Percentiles rank a stretch among this genome's conserved stretches.
Conservation (phyloP, 2,888 invertebrate genomes). For the Lochmaea capreae region DNA sequence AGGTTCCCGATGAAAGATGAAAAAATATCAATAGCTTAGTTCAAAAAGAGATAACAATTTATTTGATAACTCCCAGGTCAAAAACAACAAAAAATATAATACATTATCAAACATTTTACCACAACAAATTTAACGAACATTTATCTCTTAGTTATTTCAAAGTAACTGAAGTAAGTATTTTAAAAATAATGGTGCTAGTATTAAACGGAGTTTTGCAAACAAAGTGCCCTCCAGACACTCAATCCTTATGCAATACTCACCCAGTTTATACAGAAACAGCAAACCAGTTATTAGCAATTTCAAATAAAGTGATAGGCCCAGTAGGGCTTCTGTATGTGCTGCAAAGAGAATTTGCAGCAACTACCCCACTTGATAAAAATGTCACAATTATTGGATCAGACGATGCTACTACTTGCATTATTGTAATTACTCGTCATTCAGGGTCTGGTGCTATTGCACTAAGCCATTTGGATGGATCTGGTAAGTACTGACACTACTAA, state of each 20-base stretch:
- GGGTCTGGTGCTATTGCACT: conserved; percentile 90
- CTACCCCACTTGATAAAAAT: conserved; percentile 91
- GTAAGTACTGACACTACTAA: conserved; percentile 19
- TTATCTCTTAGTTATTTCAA: background rate
- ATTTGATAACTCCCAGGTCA: background rate
- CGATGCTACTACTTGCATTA: conserved; percentile 94
- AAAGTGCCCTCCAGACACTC: conserved; percentile 86
- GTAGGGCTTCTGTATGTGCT: conserved; percentile 88
- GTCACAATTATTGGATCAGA: conserved; percentile 91
- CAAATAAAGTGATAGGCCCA: conserved; percentile 83
- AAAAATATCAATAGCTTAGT: background rate
- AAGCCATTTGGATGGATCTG: conserved; percentile 81
- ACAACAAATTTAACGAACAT: background rate
- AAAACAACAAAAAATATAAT: background rate
- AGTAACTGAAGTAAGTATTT: conserved; percentile 30
- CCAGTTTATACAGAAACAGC: conserved; percentile 90
- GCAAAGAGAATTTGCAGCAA: conserved; percentile 92
- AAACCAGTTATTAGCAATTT: conserved; percentile 81
- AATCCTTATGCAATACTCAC: conserved; percentile 82
- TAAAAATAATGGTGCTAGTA: conserved; percentile 81
- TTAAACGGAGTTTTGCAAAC: conserved; percentile 90
- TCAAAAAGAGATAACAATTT: background rate
- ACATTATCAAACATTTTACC: background rate
- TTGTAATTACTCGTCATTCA: conserved; percentile 90
- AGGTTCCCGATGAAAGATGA: background rate